Percentiles rank a stretch among this genome's conserved stretches.
Conservation (phyloP, 2,113 vertebrate species). For the Psittacula cyanocephala region DNA sequence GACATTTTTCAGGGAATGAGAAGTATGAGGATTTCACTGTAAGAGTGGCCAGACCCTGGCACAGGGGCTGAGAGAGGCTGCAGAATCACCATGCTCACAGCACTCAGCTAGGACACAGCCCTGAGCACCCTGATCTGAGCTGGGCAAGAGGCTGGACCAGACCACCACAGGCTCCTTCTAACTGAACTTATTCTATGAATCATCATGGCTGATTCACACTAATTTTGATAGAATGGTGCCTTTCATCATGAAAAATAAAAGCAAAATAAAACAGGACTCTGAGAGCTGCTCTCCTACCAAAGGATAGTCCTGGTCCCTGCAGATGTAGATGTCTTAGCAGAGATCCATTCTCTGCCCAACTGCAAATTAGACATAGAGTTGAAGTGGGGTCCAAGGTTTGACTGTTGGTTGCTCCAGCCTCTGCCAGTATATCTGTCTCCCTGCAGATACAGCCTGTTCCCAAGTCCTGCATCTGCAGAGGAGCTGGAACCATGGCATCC, state of each 20-base stretch:
- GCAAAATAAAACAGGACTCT: background rate
- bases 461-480: background rate
- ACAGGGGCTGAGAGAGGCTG: background rate
- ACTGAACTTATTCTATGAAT: background rate
- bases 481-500: background rate
- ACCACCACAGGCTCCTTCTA: background rate
- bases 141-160: background rate
- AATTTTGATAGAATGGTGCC: background rate
- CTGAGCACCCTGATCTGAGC: background rate
- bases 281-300: background rate
- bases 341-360: background rate
- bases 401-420: background rate
- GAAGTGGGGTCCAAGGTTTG: background rate
- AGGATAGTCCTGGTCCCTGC: background rate
- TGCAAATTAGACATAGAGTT: accelerated
- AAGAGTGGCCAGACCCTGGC: background rate
- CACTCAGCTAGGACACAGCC: background rate
- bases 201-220: background rate
- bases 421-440: background rate
- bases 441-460: background rate
- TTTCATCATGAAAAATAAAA: background rate
- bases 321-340: background rate
- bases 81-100: background rate
- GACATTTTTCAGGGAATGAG: background rate
- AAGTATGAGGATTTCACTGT: background rate